Evolutionary conservation across 2,113 vertebrate species (phyloP).

Genomic region (Furnarius figulus): DNA sequence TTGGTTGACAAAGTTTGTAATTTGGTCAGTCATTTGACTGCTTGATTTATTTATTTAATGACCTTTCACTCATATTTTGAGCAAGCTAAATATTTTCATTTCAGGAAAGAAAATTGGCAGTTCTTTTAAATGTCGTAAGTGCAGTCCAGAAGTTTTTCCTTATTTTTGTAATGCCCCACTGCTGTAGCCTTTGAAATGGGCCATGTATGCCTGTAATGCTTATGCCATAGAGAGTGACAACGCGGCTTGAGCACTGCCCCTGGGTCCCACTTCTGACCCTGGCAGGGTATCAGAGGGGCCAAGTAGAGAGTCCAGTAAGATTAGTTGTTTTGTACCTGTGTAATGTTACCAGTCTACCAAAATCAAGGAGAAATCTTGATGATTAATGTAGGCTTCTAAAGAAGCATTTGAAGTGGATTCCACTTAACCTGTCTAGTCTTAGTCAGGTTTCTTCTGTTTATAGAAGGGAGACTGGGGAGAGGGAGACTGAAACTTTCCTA

Average conservation of each 20-base stretch:
- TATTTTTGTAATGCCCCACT: neutral
- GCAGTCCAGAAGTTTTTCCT: neutral
- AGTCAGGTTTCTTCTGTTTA: neutral
- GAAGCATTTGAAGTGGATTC: neutral
- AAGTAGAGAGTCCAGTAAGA: neutral
- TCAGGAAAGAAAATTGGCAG: neutral
- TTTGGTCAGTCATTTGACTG: neutral
- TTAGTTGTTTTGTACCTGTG: neutral
- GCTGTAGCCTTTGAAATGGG: neutral
- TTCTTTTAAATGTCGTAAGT: neutral
- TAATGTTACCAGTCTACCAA: neutral
- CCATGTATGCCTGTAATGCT: neutral
- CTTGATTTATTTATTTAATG: neutral
- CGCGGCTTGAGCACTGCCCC: neutral
- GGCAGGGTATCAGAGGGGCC: neutral
- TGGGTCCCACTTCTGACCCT: neutral
- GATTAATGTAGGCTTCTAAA: neutral
- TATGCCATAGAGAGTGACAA: accelerated
- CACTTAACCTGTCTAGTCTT: neutral
- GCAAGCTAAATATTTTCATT: neutral
- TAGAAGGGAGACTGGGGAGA: neutral
- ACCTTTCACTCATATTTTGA: neutral
- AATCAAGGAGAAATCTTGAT: neutral
- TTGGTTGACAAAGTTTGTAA: neutral
- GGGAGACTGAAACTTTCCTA: neutral